phyloP scores from a whole-genome alignment of 1,140 invertebrate genomes.

The Sinonovacula constricta region DNA sequence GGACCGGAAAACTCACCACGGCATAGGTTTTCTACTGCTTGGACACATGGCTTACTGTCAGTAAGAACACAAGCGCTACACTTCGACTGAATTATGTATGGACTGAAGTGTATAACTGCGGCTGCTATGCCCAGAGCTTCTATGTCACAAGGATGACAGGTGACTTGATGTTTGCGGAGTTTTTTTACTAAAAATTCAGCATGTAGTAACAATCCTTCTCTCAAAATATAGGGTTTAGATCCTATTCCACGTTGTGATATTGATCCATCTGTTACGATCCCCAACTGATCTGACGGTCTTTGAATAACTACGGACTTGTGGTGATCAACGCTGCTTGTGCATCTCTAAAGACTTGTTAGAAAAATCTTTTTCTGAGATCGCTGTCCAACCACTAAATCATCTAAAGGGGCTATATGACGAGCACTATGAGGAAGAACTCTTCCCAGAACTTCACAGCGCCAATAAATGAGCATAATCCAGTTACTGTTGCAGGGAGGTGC shows the following conservation, averaged over 20 bases:
- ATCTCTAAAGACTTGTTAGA: constrained; percentile 2
- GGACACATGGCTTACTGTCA: constrained; percentile 49
- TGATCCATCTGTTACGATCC: constrained; percentile 30
- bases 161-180: constrained; percentile 32
- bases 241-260: constrained; percentile 26
- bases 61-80: constrained; percentile 9
- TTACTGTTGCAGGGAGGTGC: constrained; percentile 40
- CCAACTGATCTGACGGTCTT: constrained; percentile 4
- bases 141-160: constrained; percentile 50
- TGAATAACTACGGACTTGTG: constrained; percentile 36
- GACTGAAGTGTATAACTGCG: constrained; percentile 45
- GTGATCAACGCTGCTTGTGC: constrained; percentile 17
- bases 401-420: neutral
- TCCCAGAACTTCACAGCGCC: constrained; percentile 51
- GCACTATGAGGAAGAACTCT: constrained; percentile 50
- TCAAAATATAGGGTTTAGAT: constrained; percentile 33
- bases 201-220: constrained; percentile 3
- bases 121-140: constrained; percentile 42
- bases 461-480: constrained; percentile 41
- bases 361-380: constrained; percentile 41
- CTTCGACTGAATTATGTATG: constrained; percentile 46
- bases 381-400: constrained; percentile 26
- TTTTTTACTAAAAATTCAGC: constrained; percentile 44
- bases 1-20: constrained; percentile 52
- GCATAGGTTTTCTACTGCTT: constrained; percentile 39